These are phyloP conservation scores for Gryllus bimaculatus DNA, from an alignment of 1,140 invertebrate species.

Conservation along the genomic window DNA sequence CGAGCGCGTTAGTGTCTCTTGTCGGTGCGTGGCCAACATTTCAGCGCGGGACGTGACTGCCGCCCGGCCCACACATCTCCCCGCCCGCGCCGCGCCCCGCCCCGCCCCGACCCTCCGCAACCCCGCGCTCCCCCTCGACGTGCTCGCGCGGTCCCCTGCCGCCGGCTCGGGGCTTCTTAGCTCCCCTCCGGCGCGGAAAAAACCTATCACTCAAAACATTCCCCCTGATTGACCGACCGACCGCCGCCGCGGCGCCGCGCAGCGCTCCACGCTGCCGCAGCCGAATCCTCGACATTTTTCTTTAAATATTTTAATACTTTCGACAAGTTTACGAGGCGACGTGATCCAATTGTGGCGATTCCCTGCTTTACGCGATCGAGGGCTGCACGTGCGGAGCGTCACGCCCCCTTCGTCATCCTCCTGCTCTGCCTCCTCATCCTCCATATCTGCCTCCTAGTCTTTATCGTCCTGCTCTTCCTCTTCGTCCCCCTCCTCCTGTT, in stretches of 20 bases:
- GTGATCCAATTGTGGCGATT: not conserved
- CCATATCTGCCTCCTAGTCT: too few relatives aligned
- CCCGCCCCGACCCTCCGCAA: not conserved
- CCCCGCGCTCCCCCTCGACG: not conserved
- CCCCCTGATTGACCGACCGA: not conserved
- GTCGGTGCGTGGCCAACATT: not conserved
- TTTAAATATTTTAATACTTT: constrained; percentile 2
- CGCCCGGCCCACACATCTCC: not conserved
- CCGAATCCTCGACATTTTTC: not conserved
- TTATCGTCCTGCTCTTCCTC: too few relatives aligned
- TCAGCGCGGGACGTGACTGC: not conserved
- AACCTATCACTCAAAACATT: constrained; percentile 1
- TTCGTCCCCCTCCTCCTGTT: too few relatives aligned
- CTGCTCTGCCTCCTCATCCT: too few relatives aligned
- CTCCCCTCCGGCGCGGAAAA: not conserved
- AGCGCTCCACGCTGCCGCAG: not conserved
- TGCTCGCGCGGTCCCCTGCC: not conserved
- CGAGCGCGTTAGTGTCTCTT: not conserved
- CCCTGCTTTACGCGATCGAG: not conserved
- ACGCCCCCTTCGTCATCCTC: too few relatives aligned
- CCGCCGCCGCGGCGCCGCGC: too few relatives aligned
- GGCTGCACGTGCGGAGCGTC: not conserved
- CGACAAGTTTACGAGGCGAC: constrained; percentile 2
- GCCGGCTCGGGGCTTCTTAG: not conserved
- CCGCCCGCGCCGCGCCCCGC: too few relatives aligned